Base-by-base conservation (phyloP, 2,888 invertebrate genomes). In the Poecilus cupreus region DNA sequence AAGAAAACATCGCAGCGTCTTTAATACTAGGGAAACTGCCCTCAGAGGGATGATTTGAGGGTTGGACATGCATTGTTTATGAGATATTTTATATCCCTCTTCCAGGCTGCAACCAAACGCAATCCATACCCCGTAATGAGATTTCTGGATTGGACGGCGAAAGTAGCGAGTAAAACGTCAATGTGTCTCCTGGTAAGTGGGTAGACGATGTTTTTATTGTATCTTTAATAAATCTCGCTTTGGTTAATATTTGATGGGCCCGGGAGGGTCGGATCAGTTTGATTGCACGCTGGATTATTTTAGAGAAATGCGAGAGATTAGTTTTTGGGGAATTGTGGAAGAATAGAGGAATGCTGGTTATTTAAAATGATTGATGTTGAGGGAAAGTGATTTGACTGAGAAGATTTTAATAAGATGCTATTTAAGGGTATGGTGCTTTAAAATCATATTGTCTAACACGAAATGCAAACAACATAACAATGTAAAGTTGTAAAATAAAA, bases 61-160 rank as follows among this genome's bases (percentile, higher is more conserved):
- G 32, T 51, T 11, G 13, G 18, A 22, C 68, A 79, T 79, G 79
- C 79, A 79, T 79, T 79, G 79, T 79, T 79, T 79, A 79, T 79
- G 79, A 79, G 79, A 79, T 68, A 68, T 68, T 79, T 79, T 79
- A 79, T 79, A 79, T 79, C 79, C 79, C 79, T 51, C 32, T 32
- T 32, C 5, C 32, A 8, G 46, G 39, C 16, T 49, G 32, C 32
- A 32, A 1, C 2, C 2, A 32, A 8, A 32, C 32, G 68, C 68
- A 79, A 79, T 68, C 79, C 20, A 78, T 68, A 78, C 46, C 37
- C 24, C 8, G 79, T 79, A 79, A 79, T 70, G 68, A 79, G 79
- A 79, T 79, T 79, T 79, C 60, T 26, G 72, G 72, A 43, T 72
- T 32, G 64, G 60, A 13, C 37, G 64, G 64, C 37, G 64, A 68